phyloP scores from a whole-genome alignment of 2,888 invertebrate genomes.

The Tenthredo scrophulariae region DNA sequence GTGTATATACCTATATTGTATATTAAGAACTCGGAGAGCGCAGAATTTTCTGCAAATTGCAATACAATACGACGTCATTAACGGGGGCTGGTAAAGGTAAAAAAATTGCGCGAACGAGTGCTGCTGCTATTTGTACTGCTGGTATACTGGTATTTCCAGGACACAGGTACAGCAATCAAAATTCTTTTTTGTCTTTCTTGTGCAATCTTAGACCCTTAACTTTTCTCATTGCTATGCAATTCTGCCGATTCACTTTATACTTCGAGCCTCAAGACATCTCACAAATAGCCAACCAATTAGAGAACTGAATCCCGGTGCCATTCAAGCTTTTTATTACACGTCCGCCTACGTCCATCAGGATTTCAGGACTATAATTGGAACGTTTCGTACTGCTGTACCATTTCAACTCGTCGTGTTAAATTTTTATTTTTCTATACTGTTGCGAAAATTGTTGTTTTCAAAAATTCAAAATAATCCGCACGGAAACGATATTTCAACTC shows the following conservation, averaged over 20 bases:
- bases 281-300: neutral
- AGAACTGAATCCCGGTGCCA: neutral
- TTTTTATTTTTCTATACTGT: neutral
- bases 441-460: neutral
- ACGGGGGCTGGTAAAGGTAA: neutral
- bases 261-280: neutral
- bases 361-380: neutral
- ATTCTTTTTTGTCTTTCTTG: neutral
- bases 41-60: conserved; percentile 14
- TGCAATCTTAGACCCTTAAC: no score
- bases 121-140: neutral
- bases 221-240: neutral
- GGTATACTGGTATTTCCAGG: neutral
- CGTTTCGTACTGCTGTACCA: neutral
- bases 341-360: neutral
- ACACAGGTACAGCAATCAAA: conserved; percentile 10
- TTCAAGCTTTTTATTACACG: neutral
- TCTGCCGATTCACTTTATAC: neutral
- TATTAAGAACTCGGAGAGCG: neutral
- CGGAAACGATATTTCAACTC: neutral
- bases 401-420: neutral
- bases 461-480: neutral
- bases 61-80: conserved; percentile 43
- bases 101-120: neutral
- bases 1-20: neutral